Evolutionary conservation across 2,113 vertebrate genomes (phyloP), one percentile per base, ranked within the genome.

Genomic region (Pterophyllum scalare): DNA sequence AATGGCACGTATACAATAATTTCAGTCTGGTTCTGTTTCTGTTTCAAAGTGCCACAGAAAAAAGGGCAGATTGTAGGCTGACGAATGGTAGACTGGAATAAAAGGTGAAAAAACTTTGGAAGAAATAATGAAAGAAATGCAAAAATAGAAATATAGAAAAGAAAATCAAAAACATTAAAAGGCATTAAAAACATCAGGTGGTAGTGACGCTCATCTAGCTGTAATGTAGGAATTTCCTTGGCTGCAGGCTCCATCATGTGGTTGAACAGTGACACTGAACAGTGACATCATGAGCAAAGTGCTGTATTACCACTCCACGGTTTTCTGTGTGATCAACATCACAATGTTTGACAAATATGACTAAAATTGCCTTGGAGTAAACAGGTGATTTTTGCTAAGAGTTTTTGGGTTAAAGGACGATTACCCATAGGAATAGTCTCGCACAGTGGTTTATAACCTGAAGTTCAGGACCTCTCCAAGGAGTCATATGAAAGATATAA

Each of bases 201-300:
- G 15, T 12, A 49, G 12, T 81, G 9, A 81, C 58, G 54, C 35
- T 2, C 59, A 61, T 79, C 22, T 3, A 3, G 31, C 19, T 81
- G 54, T 12, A 1, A 22, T 26, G 28, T 13, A 7, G 61, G 26
- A 61, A 14, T 17, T 57, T 31, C 60, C 49, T 33, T 85, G 26
- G n/a, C 72, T 83, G 85, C 38, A 78, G 70, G 91, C 88, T 19
- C 93, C 92, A 81, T 72, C 92, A 12, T 88, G 92, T 94, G 94
- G 93, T 43, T 22, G 24, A 61, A 62, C 8, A 46, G 20, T 4
- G 33, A 67, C 62, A 87, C 38, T 10, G 65, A 72, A 52, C 43
- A 70, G 15, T 28, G 40, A 20, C 19, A 58, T 88, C 80, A 20
- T 22, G 56, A 57, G 3, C 4, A 49, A 35, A 59, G 31, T 49